These are phyloP conservation scores for Melozone crissalis DNA, from an alignment of 2,113 vertebrate genomes.

Conservation along the genomic window DNA sequence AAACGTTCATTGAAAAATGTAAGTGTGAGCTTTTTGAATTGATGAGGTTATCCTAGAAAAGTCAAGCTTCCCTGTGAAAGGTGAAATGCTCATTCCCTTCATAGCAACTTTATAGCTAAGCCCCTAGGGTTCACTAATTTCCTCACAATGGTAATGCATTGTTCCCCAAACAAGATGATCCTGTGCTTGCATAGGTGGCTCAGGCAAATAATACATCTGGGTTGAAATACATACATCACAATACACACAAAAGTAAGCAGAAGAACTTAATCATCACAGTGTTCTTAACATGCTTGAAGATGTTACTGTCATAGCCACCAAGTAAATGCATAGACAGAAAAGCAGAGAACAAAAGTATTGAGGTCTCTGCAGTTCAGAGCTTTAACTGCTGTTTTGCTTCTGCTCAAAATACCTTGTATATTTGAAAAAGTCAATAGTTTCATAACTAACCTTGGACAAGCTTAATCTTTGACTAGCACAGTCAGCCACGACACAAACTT, in stretches of 20 bases:
- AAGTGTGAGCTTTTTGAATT: background rate
- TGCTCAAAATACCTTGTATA: background rate
- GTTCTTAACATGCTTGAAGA: background rate
- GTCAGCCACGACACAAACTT: background rate
- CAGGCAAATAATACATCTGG: background rate
- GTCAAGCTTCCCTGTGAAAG: background rate
- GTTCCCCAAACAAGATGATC: background rate
- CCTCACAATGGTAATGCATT: background rate
- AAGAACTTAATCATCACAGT: background rate
- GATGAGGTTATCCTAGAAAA: background rate
- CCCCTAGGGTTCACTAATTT: background rate
- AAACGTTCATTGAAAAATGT: accelerated
- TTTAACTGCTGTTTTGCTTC: background rate
- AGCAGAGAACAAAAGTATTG: background rate
- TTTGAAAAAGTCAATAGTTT: constrained; percentile 64
- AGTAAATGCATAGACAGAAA: background rate
- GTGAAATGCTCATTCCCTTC: background rate
- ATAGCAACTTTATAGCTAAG: background rate
- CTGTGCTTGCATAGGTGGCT: background rate
- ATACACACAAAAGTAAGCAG: background rate
- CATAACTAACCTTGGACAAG: constrained; percentile 63
- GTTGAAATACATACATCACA: background rate
- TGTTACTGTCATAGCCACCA: background rate
- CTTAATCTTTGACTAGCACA: constrained; percentile 66
- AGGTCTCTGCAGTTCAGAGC: background rate